These are phyloP conservation scores for Edolisoma coerulescens DNA, from an alignment of 2,113 vertebrate species.

Conservation along the genomic window DNA sequence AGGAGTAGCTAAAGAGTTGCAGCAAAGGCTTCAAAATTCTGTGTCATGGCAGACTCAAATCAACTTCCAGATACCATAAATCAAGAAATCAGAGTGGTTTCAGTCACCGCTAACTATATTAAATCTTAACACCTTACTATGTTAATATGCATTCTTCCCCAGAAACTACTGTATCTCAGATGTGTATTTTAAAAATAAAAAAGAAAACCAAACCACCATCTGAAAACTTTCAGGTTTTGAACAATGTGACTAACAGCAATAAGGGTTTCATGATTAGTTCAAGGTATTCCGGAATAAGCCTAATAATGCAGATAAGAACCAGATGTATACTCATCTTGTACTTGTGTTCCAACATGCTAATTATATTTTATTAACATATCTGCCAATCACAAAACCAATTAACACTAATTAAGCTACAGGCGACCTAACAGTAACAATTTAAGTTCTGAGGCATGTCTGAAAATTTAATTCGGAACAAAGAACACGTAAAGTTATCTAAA, in stretches of 20 bases:
- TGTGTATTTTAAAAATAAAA: neutral
- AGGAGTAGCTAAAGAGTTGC: neutral
- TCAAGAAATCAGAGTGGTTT: neutral
- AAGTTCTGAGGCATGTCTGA: constrained; percentile 52
- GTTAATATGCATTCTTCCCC: neutral
- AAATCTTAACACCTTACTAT: neutral
- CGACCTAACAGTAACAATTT: constrained; percentile 41
- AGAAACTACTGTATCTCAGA: neutral
- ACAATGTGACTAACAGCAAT: neutral
- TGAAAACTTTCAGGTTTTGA: neutral
- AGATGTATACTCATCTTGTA: neutral
- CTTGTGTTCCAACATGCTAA: constrained; percentile 23
- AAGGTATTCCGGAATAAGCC: neutral
- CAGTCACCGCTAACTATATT: neutral
- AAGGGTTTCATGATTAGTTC: neutral
- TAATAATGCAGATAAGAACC: neutral
- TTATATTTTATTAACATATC: constrained; percentile 62
- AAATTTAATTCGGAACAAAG: constrained; percentile 46
- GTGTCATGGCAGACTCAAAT: neutral
- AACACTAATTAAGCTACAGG: constrained; percentile 63
- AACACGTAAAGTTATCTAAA: neutral
- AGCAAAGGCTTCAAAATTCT: neutral
- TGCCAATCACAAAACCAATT: constrained; percentile 68
- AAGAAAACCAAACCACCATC: neutral
- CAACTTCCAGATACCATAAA: neutral